Conservation (phyloP, 2,888 invertebrate species). For the Enchytraeus crypticus region DNA sequence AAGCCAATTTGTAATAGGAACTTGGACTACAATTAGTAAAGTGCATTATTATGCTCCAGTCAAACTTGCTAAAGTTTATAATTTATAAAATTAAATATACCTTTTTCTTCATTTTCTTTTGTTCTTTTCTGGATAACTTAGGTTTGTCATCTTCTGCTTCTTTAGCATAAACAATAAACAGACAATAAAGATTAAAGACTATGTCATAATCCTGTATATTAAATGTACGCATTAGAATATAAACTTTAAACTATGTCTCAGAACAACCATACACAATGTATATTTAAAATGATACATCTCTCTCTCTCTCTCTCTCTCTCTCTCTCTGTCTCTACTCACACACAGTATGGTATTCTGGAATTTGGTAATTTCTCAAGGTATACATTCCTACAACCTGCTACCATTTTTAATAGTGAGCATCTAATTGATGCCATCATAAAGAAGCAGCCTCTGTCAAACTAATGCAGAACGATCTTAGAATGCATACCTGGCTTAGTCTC, state of each 20-base stretch:
- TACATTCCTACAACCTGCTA: conserved; percentile 43
- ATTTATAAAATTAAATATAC: no score
- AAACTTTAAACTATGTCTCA: not conserved
- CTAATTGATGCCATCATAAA: conserved; percentile 1
- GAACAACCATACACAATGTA: not conserved
- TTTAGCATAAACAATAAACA: not conserved
- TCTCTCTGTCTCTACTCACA: no score
- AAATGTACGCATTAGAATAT: not conserved
- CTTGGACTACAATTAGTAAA: no score
- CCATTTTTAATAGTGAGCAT: conserved; percentile 30
- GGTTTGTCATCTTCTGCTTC: conserved; percentile 26
- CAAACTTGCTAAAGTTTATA: no score
- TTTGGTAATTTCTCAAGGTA: conserved; percentile 42
- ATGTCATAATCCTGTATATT: no score
- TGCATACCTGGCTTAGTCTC: not conserved
- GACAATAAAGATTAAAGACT: not conserved
- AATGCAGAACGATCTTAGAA: not conserved
- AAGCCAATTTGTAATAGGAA: no score
- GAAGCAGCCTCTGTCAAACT: not conserved
- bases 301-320: no score
- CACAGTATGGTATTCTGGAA: no score
- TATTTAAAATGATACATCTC: not conserved
- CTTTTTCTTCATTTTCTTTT: conserved; percentile 44
- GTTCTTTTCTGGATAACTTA: conserved; percentile 38
- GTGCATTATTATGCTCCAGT: no score